Evolutionary conservation across 2,888 invertebrate genomes (phyloP).

Genomic region (Merodon equestris): DNA sequence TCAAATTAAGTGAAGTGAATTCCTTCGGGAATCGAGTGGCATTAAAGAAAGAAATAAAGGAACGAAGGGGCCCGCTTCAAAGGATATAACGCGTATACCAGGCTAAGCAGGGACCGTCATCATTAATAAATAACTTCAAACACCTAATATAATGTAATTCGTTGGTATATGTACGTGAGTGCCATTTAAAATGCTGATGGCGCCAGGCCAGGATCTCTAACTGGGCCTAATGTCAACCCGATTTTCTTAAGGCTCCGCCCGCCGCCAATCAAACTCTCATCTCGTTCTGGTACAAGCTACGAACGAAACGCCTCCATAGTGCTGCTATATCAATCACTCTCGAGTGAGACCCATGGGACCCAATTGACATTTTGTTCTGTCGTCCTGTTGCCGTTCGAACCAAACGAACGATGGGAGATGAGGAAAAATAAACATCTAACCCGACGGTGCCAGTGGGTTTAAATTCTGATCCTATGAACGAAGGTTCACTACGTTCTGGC

Average conservation of each 20-base stretch:
- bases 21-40: conserved; percentile 3
- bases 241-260: conserved; percentile 22
- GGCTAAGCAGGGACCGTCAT: conserved; percentile 31
- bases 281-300: not conserved
- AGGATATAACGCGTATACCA: too few species aligned
- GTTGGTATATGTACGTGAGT: conserved; percentile 50
- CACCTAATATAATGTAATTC: conserved; percentile 48
- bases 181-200: conserved; percentile 33
- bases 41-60: not conserved
- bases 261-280: conserved; percentile 42
- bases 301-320: too few species aligned
- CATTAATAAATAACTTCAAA: conserved; percentile 62
- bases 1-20: conserved; percentile 40
- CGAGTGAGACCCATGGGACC: conserved; percentile 37
- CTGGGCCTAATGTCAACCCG: conserved; percentile 29
- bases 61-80: not conserved
- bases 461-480: not conserved
- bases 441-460: not conserved
- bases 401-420: not conserved
- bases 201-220: conserved; percentile 1
- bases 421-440: conserved; percentile 18
- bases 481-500: conserved; percentile 12
- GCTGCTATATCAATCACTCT: conserved; percentile 57
- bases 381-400: conserved; percentile 31
- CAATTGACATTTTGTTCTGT: conserved; percentile 51